Conservation (phyloP, 1,140 invertebrate genomes). For the Drosophila pseudoobscura region DNA sequence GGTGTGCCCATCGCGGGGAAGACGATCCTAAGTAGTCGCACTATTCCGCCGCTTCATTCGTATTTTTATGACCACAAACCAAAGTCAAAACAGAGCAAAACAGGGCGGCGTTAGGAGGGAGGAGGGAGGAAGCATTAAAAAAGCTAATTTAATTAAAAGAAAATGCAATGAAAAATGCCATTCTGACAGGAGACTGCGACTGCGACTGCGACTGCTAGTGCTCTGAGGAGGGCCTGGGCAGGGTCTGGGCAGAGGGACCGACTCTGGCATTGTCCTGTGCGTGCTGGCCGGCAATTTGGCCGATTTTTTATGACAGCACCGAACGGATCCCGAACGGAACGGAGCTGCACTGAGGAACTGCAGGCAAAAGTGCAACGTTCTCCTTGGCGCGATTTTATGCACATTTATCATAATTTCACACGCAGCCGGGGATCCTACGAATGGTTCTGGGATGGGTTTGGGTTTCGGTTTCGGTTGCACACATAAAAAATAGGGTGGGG, state of each 20-base stretch:
- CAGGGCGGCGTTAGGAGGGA: background rate
- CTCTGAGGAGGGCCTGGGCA: background rate
- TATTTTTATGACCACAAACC: conserved; percentile 45
- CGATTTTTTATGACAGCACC: conserved; percentile 72
- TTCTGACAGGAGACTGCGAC: conserved; percentile 33
- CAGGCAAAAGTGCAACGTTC: conserved; percentile 56
- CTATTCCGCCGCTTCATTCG: conserved; percentile 4
- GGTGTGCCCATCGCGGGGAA: conserved; percentile 20
- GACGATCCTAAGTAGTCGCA: conserved; percentile 19
- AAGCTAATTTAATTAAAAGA: conserved; percentile 82
- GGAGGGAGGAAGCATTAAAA: conserved; percentile 64
- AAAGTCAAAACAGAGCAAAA: conserved; percentile 53
- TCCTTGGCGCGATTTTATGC: conserved; percentile 76
- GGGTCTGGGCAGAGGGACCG: background rate
- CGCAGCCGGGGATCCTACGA: conserved; percentile 63
- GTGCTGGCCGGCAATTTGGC: conserved; percentile 71
- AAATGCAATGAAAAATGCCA: conserved; percentile 79
- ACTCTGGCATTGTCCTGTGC: conserved; percentile 65
- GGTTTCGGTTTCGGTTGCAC: conserved; percentile 56
- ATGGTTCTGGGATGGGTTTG: conserved; percentile 44
- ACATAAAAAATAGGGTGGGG: conserved; percentile 63
- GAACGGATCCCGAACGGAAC: conserved; percentile 22
- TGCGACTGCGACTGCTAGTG: background rate
- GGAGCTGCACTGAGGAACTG: conserved; percentile 51
- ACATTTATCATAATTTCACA: conserved; percentile 82